Base-by-base conservation (phyloP, 1,140 invertebrate genomes). In the Zaprionus africanus region DNA sequence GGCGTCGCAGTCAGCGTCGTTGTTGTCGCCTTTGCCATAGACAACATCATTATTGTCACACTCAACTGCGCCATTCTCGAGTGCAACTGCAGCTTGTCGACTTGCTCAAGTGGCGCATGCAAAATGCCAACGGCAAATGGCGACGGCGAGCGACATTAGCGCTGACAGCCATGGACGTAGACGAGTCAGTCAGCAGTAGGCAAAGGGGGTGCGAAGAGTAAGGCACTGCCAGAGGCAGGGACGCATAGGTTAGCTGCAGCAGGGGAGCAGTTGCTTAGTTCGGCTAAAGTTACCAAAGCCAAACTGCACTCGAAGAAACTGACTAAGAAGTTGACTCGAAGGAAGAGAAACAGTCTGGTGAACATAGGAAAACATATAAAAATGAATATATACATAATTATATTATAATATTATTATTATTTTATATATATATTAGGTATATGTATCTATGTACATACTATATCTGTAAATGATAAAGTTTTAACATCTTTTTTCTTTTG, bases 1-100 rank as follows among this genome's bases (percentile, higher is more conserved):
- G 26, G n/a, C 13, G 53, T 11, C 28, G 17, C 41, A 24, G 46
- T 24, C 19, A 13, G 46, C 46, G 11, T 13, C 13, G 22, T n/a
- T 7, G 22, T n/a, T 15, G 31, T 15, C 9, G 38, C 9, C 28
- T 13, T 64, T 12, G 36, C 59, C 68, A 60, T 71, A 54, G 67
- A 77, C 81, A 83, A 73, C 81, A 73, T 77, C 81, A 79, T 83
- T 65, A 77, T 83, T 83, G 77, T 83, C 69, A 76, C 77, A 70
- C 72, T 80, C 75, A 82, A 68, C 71, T 79, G 76, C 72, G 41
- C 62, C 76, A 78, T 49, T 77, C 36, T 79, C 24, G 51, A 76
- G 80, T 76, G 79, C 79, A 78, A 64, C 73, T 79, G 80, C 76
- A 82, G 63, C 71, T 69, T 66, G 57, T 82, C 69, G 75, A 74